Conservation (phyloP, 2,888 invertebrate species). For the Luperina nickerlii region DNA sequence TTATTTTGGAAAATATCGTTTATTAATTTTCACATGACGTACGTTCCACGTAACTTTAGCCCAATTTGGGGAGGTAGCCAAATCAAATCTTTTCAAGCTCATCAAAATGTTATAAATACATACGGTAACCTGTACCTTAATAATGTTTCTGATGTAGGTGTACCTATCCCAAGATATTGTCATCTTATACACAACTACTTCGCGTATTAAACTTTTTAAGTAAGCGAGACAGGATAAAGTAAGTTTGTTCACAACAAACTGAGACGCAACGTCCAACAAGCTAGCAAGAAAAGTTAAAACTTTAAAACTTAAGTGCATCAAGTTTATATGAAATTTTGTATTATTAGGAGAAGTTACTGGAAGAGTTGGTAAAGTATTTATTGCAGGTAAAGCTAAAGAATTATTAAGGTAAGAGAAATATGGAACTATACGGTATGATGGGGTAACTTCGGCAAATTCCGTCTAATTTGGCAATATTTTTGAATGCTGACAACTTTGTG, state of each 20-base stretch:
- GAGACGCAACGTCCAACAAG: slow-evolving; percentile 3
- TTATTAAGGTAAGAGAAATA: no score
- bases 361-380: not conserved
- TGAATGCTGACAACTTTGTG: no score
- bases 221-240: slow-evolving; percentile 3
- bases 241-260: slow-evolving; percentile 10
- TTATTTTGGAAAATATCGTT: not conserved
- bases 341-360: not conserved
- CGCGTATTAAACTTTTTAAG: not conserved
- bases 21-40: not conserved
- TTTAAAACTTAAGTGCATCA: slow-evolving; percentile 4
- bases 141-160: not conserved
- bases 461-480: no score
- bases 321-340: slow-evolving; percentile 18
- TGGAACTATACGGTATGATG: no score
- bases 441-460: no score
- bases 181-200: not conserved
- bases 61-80: not conserved
- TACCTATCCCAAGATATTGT: not conserved
- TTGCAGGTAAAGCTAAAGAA: not conserved
- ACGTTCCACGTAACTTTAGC: not conserved
- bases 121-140: not conserved
- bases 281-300: slow-evolving; percentile 12
- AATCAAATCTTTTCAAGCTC: not conserved
- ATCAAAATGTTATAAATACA: no score